Percentiles rank a stretch among this genome's conserved stretches.
Evolutionary conservation across 2,113 vertebrate species (phyloP).

Genomic region (Cyanocitta stelleri): DNA sequence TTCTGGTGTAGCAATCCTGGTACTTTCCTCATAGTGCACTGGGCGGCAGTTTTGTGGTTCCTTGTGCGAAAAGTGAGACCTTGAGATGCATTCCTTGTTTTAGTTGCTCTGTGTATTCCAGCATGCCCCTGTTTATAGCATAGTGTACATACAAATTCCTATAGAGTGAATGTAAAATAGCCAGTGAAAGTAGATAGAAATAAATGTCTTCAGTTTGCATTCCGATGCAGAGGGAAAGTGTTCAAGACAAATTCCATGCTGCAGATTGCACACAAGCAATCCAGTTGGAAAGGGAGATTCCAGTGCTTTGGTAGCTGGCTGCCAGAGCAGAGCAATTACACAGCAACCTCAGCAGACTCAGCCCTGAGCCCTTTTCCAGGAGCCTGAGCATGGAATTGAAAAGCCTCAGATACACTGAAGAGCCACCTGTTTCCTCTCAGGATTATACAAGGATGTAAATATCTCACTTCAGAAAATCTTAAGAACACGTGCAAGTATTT

Average conservation of each 20-base stretch:
- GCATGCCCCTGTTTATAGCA: background rate
- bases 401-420: background rate
- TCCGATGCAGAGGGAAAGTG: background rate
- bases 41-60: background rate
- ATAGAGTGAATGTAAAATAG: background rate
- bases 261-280: background rate
- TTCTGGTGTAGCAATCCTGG: background rate
- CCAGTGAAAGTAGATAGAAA: background rate
- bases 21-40: background rate
- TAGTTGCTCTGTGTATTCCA: background rate
- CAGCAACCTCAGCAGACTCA: background rate
- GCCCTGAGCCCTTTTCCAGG: background rate
- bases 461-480: background rate
- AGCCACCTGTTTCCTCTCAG: slow-evolving; percentile 23
- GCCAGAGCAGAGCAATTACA: background rate
- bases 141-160: background rate
- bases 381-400: slow-evolving; percentile 13
- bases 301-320: background rate
- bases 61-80: background rate
- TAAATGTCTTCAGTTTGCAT: background rate
- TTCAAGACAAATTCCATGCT: background rate
- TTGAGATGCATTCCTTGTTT: background rate
- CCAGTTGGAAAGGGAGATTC: background rate
- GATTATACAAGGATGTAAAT: background rate
- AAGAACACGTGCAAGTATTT: background rate